Evolutionary conservation across 2,888 invertebrate genomes (phyloP).

Genomic region (Trissolcus japonicus): DNA sequence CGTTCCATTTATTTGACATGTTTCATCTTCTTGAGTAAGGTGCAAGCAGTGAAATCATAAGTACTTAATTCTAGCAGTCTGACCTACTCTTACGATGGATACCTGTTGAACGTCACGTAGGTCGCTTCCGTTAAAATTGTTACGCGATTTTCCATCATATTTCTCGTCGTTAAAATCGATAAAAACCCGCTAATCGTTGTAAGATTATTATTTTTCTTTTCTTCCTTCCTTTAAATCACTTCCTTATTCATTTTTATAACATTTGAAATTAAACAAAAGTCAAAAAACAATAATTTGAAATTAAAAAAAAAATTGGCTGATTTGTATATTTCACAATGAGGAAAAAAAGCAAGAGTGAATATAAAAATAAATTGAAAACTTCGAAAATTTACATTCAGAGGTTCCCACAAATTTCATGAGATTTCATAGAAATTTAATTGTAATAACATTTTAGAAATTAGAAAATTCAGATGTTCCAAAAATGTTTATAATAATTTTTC

Average conservation of each 20-base stretch:
- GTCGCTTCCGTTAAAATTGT: constrained; percentile 47
- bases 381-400: too few relatives aligned
- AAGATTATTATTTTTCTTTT: background rate
- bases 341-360: too few relatives aligned
- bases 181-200: background rate
- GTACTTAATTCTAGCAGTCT: constrained; percentile 61
- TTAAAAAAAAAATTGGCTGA: too few relatives aligned
- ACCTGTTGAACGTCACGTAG: constrained; percentile 65
- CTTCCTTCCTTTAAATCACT: background rate
- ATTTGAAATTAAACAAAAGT: too few relatives aligned
- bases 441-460: too few relatives aligned
- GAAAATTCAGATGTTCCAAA: too few relatives aligned
- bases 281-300: too few relatives aligned
- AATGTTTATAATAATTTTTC: too few relatives aligned
- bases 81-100: constrained; percentile 61
- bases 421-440: too few relatives aligned
- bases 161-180: constrained; percentile 24
- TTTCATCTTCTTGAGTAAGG: constrained; percentile 43
- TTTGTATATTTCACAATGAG: too few relatives aligned
- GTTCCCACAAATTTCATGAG: too few relatives aligned
- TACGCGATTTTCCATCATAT: constrained; percentile 44
- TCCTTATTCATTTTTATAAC: background rate
- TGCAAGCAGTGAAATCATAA: constrained; percentile 62
- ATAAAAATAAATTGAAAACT: too few relatives aligned
- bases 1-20: constrained; percentile 32